These are phyloP conservation scores for Leucania comma DNA, from an alignment of 2,888 invertebrate species.

Conservation along the genomic window DNA sequence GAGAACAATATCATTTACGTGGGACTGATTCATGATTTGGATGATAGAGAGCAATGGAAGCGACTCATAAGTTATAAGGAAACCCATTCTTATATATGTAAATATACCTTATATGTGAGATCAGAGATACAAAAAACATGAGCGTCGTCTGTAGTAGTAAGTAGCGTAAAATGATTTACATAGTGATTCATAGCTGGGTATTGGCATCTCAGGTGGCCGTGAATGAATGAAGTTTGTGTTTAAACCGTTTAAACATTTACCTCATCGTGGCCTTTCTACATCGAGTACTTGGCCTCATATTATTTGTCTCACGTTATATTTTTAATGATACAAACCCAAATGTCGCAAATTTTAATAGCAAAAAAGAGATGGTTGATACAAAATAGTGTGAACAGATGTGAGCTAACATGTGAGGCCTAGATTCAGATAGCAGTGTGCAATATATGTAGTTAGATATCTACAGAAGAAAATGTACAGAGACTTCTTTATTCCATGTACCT, in stretches of 20 bases:
- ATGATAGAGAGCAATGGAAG: conserved; percentile 58
- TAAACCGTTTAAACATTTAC: conserved; percentile 71
- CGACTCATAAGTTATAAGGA: conserved; percentile 62
- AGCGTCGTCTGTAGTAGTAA: conserved; percentile 70
- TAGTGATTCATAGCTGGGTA: conserved; percentile 75
- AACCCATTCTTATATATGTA: conserved; percentile 63
- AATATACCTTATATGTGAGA: conserved; percentile 62
- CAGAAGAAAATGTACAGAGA: background rate
- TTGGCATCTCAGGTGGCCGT: conserved; percentile 66
- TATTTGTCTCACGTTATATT: background rate
- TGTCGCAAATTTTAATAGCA: conserved; percentile 9
- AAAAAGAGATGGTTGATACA: conserved; percentile 8
- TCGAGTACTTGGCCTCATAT: background rate
- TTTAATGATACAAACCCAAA: conserved; percentile 2
- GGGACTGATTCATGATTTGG: conserved; percentile 75
- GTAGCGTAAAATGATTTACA: conserved; percentile 72
- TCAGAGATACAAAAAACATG: conserved; percentile 60
- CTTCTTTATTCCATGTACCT: too few species aligned
- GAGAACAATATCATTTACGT: conserved; percentile 64
- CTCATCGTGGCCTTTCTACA: conserved; percentile 73
- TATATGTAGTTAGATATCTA: background rate
- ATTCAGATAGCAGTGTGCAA: conserved; percentile 5
- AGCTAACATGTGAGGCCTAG: conserved; percentile 16
- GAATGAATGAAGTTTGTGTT: conserved; percentile 75
- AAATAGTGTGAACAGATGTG: conserved; percentile 26